A percentile compares a stretch with the other conserved stretches of the same genome.
phyloP scores from a whole-genome alignment of 2,797 vertebrate species.

The Halcyon badia region DNA sequence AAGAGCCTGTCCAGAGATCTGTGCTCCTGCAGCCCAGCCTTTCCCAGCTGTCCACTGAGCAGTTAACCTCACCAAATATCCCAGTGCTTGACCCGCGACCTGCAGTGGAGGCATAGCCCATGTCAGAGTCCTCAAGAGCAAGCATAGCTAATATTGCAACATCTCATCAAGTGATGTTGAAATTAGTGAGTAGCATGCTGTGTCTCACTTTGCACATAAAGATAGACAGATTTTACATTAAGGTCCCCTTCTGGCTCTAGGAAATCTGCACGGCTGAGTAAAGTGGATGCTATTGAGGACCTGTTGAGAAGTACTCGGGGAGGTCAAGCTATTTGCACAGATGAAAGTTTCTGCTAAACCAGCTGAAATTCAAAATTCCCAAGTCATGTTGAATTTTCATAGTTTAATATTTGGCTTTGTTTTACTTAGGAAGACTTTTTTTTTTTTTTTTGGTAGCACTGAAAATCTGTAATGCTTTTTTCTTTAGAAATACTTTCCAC shows the following conservation, averaged over 20 bases:
- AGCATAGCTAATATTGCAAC: background rate
- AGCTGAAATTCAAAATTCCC: background rate
- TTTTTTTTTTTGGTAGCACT: background rate
- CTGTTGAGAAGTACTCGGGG: background rate
- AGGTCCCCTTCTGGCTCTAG: background rate
- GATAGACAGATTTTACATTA: background rate
- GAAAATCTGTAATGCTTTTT: background rate
- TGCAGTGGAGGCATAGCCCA: background rate
- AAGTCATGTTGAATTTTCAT: background rate
- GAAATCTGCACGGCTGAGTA: background rate
- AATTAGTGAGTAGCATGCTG: background rate
- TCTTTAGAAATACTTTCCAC: background rate
- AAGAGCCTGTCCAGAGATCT: background rate
- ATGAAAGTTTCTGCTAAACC: background rate
- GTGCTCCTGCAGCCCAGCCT: background rate
- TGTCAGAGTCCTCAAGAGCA: background rate
- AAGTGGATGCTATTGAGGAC: background rate
- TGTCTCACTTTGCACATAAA: background rate
- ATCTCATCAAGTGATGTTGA: background rate
- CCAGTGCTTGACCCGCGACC: rapidly evolving
- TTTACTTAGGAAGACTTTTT: background rate
- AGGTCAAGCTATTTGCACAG: background rate
- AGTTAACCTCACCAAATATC: background rate
- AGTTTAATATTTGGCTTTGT: background rate
- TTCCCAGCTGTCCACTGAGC: background rate